These are phyloP conservation scores for Macrosteles quadrilineatus DNA, from an alignment of 1,140 invertebrate genomes.

Conservation along the genomic window DNA sequence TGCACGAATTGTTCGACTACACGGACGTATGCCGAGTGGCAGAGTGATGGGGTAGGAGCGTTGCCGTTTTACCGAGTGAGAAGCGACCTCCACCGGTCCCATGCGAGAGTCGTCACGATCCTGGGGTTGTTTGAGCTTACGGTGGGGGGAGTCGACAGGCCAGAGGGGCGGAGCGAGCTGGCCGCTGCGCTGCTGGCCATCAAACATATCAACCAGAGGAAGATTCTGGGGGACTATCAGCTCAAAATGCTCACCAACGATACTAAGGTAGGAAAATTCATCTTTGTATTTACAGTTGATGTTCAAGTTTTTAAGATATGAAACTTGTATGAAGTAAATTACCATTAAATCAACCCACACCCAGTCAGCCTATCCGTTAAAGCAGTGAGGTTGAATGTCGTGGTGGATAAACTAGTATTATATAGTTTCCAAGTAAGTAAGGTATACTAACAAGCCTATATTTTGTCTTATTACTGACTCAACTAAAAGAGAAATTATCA, in stretches of 20 bases:
- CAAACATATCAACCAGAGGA: conserved; percentile 68
- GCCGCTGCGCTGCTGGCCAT: conserved; percentile 73
- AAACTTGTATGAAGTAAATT: no score
- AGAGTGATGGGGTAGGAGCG: background rate
- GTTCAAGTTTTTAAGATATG: no score
- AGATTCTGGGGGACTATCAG: conserved; percentile 67
- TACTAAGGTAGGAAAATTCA: conserved; percentile 80
- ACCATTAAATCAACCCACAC: background rate
- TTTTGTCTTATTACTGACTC: no score
- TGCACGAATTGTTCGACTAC: background rate
- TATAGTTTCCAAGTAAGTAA: no score
- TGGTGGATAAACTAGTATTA: no score
- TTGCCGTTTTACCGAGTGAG: background rate
- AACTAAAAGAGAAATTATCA: no score
- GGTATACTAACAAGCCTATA: no score
- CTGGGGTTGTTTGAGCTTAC: conserved; percentile 78
- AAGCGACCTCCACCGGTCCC: background rate
- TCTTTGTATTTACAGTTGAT: conserved; percentile 33
- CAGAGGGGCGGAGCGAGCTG: conserved; percentile 67
- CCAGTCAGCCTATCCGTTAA: background rate
- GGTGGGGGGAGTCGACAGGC: conserved; percentile 55
- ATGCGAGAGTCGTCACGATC: conserved; percentile 52
- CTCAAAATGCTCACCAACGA: conserved; percentile 76
- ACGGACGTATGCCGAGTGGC: background rate
- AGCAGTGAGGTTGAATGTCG: no score